phyloP scores from a whole-genome alignment of 2,797 vertebrate species.

The Silurus lanzhouensis region DNA sequence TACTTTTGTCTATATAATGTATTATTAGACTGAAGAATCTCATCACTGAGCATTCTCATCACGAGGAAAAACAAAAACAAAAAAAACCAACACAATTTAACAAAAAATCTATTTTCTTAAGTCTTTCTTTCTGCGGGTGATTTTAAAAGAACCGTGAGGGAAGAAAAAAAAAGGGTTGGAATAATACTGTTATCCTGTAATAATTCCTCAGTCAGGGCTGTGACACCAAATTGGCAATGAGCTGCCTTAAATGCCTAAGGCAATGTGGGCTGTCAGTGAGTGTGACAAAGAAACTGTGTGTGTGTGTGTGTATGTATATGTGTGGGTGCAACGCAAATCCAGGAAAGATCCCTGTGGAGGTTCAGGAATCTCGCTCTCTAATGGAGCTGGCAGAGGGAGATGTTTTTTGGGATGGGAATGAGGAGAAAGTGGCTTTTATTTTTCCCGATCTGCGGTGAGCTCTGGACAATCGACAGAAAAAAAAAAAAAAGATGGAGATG shows the following conservation, averaged over 20 bases:
- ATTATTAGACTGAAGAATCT: background rate
- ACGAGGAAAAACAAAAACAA: too few relatives aligned
- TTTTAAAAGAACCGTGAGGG: conserved; percentile 22
- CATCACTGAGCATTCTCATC: background rate
- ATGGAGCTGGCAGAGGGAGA: conserved; percentile 58
- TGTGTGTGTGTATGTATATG: conserved; percentile 28
- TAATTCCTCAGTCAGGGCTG: conserved; percentile 34
- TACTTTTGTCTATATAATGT: background rate
- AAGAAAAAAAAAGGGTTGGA: conserved; percentile 25
- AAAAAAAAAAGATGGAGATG: conserved; percentile 28
- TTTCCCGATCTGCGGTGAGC: conserved; percentile 54
- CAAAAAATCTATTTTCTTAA: conserved; percentile 10
- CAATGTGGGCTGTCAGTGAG: conserved; percentile 17
- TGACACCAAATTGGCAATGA: conserved; percentile 30
- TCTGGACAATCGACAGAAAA: conserved; percentile 37
- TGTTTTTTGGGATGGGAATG: conserved; percentile 56
- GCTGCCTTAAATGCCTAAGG: conserved; percentile 15
- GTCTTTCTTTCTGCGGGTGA: conserved; percentile 21
- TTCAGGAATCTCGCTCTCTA: conserved; percentile 59
- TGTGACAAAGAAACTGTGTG: conserved; percentile 21
- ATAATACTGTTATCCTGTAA: conserved; percentile 38
- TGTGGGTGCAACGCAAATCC: conserved; percentile 51
- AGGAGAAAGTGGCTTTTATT: conserved; percentile 49
- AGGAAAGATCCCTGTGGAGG: conserved; percentile 63
- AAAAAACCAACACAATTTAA: background rate